phyloP scores from a whole-genome alignment of 2,797 vertebrate genomes.

The Tragopan temminckii region DNA sequence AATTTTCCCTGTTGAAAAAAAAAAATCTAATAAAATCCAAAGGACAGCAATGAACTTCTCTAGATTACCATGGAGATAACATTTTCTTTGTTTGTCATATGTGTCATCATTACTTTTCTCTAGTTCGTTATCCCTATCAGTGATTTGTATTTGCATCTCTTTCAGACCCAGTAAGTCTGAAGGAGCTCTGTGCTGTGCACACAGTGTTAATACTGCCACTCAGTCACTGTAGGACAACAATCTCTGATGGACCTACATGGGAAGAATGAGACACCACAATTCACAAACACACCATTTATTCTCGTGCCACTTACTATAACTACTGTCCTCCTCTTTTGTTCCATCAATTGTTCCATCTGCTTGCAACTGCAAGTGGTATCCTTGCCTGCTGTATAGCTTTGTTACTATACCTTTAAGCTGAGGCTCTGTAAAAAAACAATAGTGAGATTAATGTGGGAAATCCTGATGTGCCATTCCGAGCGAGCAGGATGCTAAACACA shows the following conservation, averaged over 20 bases:
- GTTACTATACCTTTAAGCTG: slow-evolving; percentile 99
- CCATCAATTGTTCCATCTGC: slow-evolving; percentile 99
- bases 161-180: neutral
- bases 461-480: neutral
- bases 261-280: slow-evolving; percentile 16
- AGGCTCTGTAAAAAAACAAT: slow-evolving; percentile 89
- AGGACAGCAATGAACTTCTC: slow-evolving; percentile 76
- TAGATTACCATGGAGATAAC: slow-evolving; percentile 83
- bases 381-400: slow-evolving; percentile 99
- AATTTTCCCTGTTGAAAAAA: slow-evolving; percentile 73
- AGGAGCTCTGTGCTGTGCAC: neutral
- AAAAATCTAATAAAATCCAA: slow-evolving; percentile 79
- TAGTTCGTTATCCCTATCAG: slow-evolving; percentile 36
- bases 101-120: slow-evolving; percentile 74
- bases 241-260: neutral
- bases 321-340: slow-evolving; percentile 98
- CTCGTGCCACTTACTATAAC: slow-evolving; percentile 90
- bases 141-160: slow-evolving; percentile 44
- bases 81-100: slow-evolving; percentile 77
- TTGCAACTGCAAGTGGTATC: slow-evolving; percentile 98
- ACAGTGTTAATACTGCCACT: neutral
- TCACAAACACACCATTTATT: slow-evolving; percentile 48
- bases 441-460: slow-evolving; percentile 65
- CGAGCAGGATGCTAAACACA: neutral
- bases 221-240: neutral